Base-by-base conservation (phyloP, 2,113 vertebrate genomes). In the Lampris megalopsis region DNA sequence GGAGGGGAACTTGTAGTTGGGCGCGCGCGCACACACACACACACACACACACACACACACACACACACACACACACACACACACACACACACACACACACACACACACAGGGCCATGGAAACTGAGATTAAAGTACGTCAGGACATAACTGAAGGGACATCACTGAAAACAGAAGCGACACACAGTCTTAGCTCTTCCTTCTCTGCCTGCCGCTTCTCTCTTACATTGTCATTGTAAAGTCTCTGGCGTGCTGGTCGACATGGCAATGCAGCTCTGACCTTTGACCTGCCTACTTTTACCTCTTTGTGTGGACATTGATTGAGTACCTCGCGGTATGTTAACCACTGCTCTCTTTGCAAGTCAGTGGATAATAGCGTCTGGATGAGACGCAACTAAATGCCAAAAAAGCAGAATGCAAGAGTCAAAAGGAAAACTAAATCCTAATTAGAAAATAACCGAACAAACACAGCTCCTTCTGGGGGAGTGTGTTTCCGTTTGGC, bases 401-500 rank as follows among this genome's bases (percentile, higher is more conserved):
- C 37, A 56, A 62, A 57, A 62, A 53, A 45, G 54, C 67, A 56
- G 49, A 57, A 52, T 45, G 40, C 49, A 41, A 7, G 47, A 6
- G 9, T 65, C 10, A 50, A 36, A 0, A 6, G 4, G 2, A 5
- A 3, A 48, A 8, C 13, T 56, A 75, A 68, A 73, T 68, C 59
- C 45, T 52, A 58, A 56, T 45, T 13, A 58, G 45, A 36, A 52
- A 53, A 57, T 41, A 74, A 81, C 68, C 49, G 66, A 58, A 50
- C 9, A 63, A 61, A 67, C 37, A 49, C 24, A 63, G 10, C 9
- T 73, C 47, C 64, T 73, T 36, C 65, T 61, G 61, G 3, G 38
- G 59, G 72, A 43, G 42, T 50, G 5, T 40, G 5, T 74, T 65
- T 76, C 57, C 60, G 68, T 68, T 72, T 72, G 69, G 47, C 7